Conservation (phyloP, 2,888 invertebrate species). For the Lasioglossum marginatum region DNA sequence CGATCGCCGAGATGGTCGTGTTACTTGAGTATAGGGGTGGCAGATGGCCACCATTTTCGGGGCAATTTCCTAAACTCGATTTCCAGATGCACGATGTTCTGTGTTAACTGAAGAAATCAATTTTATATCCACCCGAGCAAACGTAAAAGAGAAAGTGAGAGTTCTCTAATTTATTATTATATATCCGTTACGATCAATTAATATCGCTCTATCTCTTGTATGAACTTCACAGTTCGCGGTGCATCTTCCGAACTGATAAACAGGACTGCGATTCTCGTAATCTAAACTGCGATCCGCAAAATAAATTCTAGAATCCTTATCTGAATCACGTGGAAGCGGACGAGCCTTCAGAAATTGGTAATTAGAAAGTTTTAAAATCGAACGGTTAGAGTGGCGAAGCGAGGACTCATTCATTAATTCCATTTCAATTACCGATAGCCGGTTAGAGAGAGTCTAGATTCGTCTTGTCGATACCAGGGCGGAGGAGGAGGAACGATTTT, state of each 20-base stretch:
- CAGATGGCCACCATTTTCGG: slow-evolving; percentile 51
- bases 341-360: background rate
- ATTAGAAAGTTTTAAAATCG: background rate
- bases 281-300: background rate
- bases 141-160: background rate
- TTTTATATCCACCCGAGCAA: background rate
- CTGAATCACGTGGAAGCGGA: background rate
- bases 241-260: background rate
- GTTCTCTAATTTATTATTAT: background rate
- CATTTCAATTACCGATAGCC: slow-evolving; percentile 12
- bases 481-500: slow-evolving; percentile 47
- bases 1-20: slow-evolving; percentile 48
- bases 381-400: background rate
- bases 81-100: background rate
- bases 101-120: background rate
- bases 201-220: background rate
- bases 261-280: background rate
- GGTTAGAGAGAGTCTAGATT: background rate
- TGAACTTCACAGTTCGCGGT: background rate
- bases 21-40: slow-evolving; percentile 58
- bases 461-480: slow-evolving; percentile 36
- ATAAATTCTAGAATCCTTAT: background rate
- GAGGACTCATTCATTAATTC: background rate
- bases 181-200: background rate
- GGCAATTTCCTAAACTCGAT: background rate